These are phyloP conservation scores for Sternotherus odoratus DNA, from an alignment of 2,797 vertebrate genomes.

Conservation along the genomic window DNA sequence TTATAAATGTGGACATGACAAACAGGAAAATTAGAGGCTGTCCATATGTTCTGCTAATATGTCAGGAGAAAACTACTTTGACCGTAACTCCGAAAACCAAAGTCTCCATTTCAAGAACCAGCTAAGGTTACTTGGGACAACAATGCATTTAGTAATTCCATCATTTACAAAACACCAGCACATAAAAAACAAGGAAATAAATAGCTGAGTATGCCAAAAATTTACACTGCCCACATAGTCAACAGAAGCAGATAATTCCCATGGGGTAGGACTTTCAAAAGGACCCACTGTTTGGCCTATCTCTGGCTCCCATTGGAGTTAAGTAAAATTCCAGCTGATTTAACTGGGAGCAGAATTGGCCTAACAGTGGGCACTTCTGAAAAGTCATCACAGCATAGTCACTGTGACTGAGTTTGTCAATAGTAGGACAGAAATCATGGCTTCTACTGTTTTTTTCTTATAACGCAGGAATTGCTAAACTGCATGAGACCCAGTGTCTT, in stretches of 20 bases:
- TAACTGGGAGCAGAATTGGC: not conserved
- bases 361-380: not conserved
- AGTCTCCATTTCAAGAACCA: not conserved
- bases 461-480: not conserved
- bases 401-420: fast-evolving
- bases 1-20: not conserved
- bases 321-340: not conserved
- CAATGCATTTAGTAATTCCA: not conserved
- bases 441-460: not conserved
- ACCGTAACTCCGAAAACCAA: constrained; percentile 9
- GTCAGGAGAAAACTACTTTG: not conserved
- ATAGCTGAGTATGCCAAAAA: not conserved
- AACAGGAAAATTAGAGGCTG: not conserved
- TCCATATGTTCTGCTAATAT: not conserved
- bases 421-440: not conserved
- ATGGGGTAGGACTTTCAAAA: not conserved
- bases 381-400: not conserved
- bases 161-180: not conserved
- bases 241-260: not conserved
- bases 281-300: not conserved
- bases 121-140: not conserved
- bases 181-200: not conserved
- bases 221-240: not conserved
- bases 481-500: not conserved
- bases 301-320: not conserved